Percentiles rank a stretch among this genome's conserved stretches.
Evolutionary conservation across 2,888 invertebrate genomes (phyloP).

Genomic region (Parapristionchus giblindavisi): DNA sequence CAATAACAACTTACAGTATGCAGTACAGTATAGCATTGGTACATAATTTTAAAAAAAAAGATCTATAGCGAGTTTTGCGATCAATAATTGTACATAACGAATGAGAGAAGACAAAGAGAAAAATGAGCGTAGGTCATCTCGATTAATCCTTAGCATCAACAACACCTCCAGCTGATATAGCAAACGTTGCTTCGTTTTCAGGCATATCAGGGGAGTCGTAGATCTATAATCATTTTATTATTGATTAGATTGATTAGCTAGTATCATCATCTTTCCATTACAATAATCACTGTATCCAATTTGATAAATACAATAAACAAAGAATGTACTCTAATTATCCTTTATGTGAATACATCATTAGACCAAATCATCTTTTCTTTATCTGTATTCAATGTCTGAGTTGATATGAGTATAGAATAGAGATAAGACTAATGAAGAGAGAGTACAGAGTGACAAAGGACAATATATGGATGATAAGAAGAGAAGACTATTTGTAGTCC

Average conservation of each 20-base stretch:
- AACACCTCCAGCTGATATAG: conserved; percentile 79
- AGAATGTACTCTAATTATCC: no score
- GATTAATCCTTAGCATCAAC: conserved; percentile 79
- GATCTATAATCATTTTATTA: conserved; percentile 19
- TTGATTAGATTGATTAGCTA: background rate
- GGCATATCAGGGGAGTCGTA: conserved; percentile 79
- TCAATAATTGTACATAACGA: background rate
- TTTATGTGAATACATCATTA: background rate
- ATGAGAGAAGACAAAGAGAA: background rate
- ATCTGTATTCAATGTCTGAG: background rate
- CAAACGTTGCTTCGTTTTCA: conserved; percentile 82
- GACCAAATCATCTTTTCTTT: background rate
- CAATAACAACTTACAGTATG: no score
- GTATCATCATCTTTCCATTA: background rate
- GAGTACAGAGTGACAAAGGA: background rate
- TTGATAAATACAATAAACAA: no score
- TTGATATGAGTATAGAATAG: conserved; percentile 7
- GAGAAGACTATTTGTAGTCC: background rate
- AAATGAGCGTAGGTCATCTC: background rate
- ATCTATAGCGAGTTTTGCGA: background rate
- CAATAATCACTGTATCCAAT: no score
- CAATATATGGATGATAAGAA: conserved; percentile 1
- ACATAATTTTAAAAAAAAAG: no score
- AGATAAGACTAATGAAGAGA: background rate
- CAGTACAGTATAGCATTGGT: no score